Evolutionary conservation across 2,888 invertebrate species (phyloP).

Genomic region (Bhutanitis thaidina): DNA sequence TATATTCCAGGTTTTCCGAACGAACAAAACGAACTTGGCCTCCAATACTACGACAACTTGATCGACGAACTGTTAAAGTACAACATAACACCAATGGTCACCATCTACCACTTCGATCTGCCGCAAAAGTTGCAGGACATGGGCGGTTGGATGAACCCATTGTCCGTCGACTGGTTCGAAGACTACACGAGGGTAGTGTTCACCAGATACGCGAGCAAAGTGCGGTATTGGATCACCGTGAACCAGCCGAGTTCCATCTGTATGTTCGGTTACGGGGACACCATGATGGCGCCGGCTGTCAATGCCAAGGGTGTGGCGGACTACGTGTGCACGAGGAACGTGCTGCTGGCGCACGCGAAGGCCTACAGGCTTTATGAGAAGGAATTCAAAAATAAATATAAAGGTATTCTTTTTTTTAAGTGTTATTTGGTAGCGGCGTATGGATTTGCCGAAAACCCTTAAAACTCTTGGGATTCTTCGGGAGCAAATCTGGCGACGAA

Average conservation of each 20-base stretch:
- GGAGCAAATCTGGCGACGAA: too few species aligned
- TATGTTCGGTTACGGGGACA: constrained; percentile 63
- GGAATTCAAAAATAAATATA: constrained; percentile 47
- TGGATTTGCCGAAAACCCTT: too few species aligned
- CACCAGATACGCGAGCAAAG: constrained; percentile 63
- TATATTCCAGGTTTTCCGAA: constrained; percentile 44
- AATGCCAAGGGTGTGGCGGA: constrained; percentile 58
- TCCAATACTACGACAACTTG: constrained; percentile 77
- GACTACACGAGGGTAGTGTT: constrained; percentile 68
- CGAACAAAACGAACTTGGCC: constrained; percentile 55
- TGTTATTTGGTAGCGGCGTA: too few species aligned
- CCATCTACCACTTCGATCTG: constrained; percentile 56
- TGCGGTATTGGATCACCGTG: constrained; percentile 80
- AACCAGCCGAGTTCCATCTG: constrained; percentile 78
- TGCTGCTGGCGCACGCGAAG: constrained; percentile 80
- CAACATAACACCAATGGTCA: constrained; percentile 55
- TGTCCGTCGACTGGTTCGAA: constrained; percentile 59
- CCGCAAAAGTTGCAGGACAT: constrained; percentile 55
- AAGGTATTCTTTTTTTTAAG: constrained; percentile 35
- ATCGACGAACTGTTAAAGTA: constrained; percentile 66
- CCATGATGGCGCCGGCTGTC: constrained; percentile 48
- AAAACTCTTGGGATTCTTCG: too few species aligned
- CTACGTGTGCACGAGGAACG: constrained; percentile 76
- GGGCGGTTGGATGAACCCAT: constrained; percentile 57
- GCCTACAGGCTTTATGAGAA: constrained; percentile 64